A percentile compares a stretch with the other conserved stretches of the same genome.
Conservation (phyloP, 2,888 invertebrate species). For the Altica lythri region DNA sequence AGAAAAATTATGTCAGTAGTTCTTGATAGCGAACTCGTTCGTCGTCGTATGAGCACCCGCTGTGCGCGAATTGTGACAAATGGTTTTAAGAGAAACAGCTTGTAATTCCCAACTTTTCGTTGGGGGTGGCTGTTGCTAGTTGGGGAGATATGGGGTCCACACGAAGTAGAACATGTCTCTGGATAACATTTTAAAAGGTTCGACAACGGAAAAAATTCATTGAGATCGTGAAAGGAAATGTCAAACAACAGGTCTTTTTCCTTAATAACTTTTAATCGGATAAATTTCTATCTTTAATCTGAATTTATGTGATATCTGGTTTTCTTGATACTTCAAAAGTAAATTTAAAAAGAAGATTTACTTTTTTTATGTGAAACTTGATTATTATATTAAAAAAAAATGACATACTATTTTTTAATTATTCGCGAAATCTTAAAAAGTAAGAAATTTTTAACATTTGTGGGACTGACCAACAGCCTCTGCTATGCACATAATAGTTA, state of each 20-base stretch:
- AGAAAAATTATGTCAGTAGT: slow-evolving; percentile 29
- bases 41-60: slow-evolving; percentile 24
- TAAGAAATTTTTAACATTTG: too few species aligned
- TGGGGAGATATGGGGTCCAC: neutral
- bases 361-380: too few species aligned
- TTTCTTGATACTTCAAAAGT: too few species aligned
- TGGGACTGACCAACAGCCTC: too few species aligned
- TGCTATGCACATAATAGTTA: too few species aligned
- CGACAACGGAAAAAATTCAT: neutral
- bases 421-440: too few species aligned
- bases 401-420: too few species aligned
- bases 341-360: too few species aligned
- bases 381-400: too few species aligned
- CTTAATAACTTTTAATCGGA: too few species aligned
- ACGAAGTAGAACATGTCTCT: slow-evolving; percentile 2
- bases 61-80: slow-evolving; percentile 30
- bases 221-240: neutral
- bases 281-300: too few species aligned
- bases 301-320: too few species aligned
- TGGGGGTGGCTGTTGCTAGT: slow-evolving; percentile 19
- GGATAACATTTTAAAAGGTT: neutral
- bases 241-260: neutral
- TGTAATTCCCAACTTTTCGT: slow-evolving; percentile 29
- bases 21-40: slow-evolving; percentile 25
- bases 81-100: slow-evolving; percentile 28